Base-by-base conservation (phyloP, 2,113 vertebrate genomes). In the Petromus typicus region DNA sequence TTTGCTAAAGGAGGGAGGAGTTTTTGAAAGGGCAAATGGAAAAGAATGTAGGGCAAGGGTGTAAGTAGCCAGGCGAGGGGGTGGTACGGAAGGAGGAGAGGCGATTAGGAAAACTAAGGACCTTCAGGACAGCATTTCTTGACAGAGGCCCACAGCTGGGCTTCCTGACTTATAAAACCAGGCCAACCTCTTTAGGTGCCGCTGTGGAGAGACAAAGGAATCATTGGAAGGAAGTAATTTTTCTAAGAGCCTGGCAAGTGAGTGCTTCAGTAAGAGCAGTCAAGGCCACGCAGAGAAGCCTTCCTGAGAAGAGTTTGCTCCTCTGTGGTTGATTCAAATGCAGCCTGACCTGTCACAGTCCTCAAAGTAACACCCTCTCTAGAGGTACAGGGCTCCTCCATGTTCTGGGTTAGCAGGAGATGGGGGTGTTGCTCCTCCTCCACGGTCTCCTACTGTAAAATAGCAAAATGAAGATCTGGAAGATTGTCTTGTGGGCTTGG, bases 11-110 rank as follows among this genome's bases (percentile, higher is more conserved):
- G 79, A 97, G 91, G 97, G 94, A 95, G 92, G 86, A 94, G 91
- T 85, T 96, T 96, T 43, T 92, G 84, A 98, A 96, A 95, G 95
- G 95, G 83, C 91, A 94, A 83, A 96, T 93, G 95, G 86, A 96
- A 97, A 96, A 75, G 96, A 97, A 97, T 96, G 84, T 89, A 86
- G 86, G 84, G 89, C 89, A 94, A 91, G 94, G 86, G 94, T 93
- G 81, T 95, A 86, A 51, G 85, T 54, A 56, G 48, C 48, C 48
- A 10, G 80, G 64, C 61, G 80, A 23, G 37, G 67, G 61, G n/a
- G 27, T 27, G n/a, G 22, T 1, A 8, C 45, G 40, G 67, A 86
- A 89, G 59, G 66, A 85, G 82, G 32, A 37, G 81, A 73, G 56
- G 64, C 84, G 79, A 83, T 83, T 54, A 81, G 76, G 83, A 85